Conservation (phyloP, 2,797 vertebrate species). For the Danio aesculapii region DNA sequence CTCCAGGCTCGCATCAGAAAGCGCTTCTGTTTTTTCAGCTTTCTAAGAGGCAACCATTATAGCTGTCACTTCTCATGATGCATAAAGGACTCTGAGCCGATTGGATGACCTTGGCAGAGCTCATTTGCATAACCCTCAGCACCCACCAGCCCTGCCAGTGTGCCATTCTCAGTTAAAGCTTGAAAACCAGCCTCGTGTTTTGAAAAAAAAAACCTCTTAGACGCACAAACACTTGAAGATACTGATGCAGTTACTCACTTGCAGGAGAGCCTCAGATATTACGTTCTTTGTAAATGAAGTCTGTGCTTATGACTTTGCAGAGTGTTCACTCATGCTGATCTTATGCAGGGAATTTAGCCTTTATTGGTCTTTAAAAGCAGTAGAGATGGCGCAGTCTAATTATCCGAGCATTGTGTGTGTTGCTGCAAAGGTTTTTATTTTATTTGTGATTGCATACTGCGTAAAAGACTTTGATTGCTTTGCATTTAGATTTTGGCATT, state of each 20-base stretch:
- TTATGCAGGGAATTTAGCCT: neutral
- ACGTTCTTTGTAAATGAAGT: constrained; percentile 2
- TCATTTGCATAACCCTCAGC: constrained; percentile 74
- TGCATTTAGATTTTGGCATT: neutral
- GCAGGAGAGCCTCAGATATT: neutral
- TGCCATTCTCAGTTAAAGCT: constrained; percentile 47
- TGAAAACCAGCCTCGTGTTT: constrained; percentile 48
- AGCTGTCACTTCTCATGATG: constrained; percentile 69
- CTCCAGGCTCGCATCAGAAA: constrained; percentile 61
- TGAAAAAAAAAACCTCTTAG: constrained; percentile 13
- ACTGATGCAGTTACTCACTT: constrained; percentile 1
- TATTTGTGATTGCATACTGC: constrained; percentile 11
- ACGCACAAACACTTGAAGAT: constrained; percentile 40
- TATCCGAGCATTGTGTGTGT: constrained; percentile 7
- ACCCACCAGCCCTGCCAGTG: constrained; percentile 52
- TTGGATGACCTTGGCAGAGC: constrained; percentile 73
- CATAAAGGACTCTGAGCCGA: constrained; percentile 66
- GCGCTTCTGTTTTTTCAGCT: constrained; percentile 21
- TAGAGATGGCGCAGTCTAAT: neutral
- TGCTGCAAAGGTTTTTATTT: constrained; percentile 8
- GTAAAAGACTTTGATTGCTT: constrained; percentile 7
- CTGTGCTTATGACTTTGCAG: constrained; percentile 10
- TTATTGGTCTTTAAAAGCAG: constrained; percentile 10
- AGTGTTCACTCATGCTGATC: constrained; percentile 22
- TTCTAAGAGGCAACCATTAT: constrained; percentile 60